Conservation (phyloP, 2,113 vertebrate genomes). For the Aix galericulata region DNA sequence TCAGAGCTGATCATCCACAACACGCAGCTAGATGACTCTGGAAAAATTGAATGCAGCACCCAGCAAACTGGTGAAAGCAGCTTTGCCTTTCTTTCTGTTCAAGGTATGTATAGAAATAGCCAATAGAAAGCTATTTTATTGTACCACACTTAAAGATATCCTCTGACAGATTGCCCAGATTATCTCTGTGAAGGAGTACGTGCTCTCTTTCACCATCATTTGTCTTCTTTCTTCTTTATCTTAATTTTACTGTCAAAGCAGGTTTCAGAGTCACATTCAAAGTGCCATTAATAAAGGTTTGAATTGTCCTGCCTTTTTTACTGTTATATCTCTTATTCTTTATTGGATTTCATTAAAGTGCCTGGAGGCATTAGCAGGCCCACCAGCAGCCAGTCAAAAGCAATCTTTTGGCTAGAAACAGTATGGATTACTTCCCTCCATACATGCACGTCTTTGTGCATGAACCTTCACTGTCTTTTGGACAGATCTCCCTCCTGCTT, state of each 20-base stretch:
- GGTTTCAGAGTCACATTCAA: neutral
- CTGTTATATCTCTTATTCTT: neutral
- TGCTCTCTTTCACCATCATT: neutral
- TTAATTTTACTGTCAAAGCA: neutral
- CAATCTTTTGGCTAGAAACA: neutral
- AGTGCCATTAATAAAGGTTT: neutral
- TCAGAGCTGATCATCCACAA: constrained; percentile 80
- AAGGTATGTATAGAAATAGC: constrained; percentile 75
- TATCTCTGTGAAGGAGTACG: neutral
- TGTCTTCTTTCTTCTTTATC: neutral
- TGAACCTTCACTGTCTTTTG: neutral
- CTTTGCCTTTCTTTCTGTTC: constrained; percentile 79
- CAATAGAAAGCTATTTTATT: neutral
- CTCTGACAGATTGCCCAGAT: neutral
- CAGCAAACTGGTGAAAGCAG: constrained; percentile 54
- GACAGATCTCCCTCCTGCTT: neutral
- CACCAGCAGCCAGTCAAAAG: neutral
- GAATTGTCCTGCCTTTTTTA: neutral
- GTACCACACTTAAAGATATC: neutral
- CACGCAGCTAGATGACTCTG: constrained; percentile 68
- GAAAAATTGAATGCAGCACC: constrained; percentile 82
- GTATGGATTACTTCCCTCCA: neutral
- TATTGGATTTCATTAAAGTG: neutral
- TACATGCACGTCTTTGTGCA: neutral
- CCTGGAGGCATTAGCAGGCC: neutral